These are phyloP conservation scores for Seriola quinqueradiata DNA, from an alignment of 2,113 vertebrate species.

Conservation along the genomic window DNA sequence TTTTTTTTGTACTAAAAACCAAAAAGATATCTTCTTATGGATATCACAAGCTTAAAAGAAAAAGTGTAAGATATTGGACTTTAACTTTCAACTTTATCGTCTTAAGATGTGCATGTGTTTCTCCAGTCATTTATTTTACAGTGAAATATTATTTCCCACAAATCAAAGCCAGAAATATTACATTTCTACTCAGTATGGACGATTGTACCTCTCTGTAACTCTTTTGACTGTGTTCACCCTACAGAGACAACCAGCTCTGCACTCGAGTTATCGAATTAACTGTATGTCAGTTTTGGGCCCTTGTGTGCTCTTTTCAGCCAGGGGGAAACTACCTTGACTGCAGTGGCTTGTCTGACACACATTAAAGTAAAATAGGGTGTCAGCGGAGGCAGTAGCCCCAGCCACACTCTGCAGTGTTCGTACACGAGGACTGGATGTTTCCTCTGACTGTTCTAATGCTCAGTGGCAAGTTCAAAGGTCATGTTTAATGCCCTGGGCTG, in stretches of 20 bases:
- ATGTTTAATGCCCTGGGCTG: conserved; percentile 27
- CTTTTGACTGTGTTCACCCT: neutral
- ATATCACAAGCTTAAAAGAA: no score
- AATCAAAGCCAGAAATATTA: neutral
- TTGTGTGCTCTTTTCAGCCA: neutral
- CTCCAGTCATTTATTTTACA: no score
- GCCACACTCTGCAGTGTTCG: neutral
- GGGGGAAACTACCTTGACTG: conserved; percentile 29
- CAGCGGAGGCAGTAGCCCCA: neutral
- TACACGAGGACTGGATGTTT: conserved; percentile 23
- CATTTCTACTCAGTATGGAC: neutral
- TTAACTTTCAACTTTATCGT: neutral
- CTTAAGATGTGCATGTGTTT: neutral
- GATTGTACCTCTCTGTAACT: neutral
- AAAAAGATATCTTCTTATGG: no score
- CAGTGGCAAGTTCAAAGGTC: conserved; percentile 73
- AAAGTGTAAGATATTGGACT: no score
- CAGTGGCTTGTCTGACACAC: conserved; percentile 39
- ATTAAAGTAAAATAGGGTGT: conserved; percentile 45
- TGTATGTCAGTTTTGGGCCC: conserved; percentile 1
- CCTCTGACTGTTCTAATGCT: conserved; percentile 54
- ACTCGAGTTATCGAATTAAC: neutral
- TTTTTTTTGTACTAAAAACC: no score
- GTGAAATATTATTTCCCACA: neutral
- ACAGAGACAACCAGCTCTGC: conserved; percentile 4